Evolutionary conservation across 2,888 invertebrate species (phyloP), one percentile per base, ranked within the genome.

Genomic region (Scaptodrosophila latifasciaeformis): DNA sequence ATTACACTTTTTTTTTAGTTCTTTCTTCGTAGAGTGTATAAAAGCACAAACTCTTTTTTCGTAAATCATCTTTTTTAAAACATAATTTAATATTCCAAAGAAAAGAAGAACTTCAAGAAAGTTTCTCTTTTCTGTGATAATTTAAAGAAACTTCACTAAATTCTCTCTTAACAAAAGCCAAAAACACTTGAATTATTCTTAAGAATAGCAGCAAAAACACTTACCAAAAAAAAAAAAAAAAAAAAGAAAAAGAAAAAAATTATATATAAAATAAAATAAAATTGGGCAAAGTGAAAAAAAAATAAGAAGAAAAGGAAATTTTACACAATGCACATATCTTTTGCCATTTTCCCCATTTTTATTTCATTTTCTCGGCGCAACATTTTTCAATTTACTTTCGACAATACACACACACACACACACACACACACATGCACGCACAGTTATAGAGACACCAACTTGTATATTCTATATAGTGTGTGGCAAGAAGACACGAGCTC

Each of bases 321-420:
- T 12, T n/a, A 15, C 15, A 31, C 45, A 56, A 56, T 53, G 48
- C 59, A 44, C 49, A 58, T 55, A 59, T 62, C 64, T 56, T n/a
- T n/a, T 58, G 63, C 35, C 61, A 54, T 61, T 71, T 68, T n/a
- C n/a, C 69, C 69, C 64, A 35, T 75, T 75, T 71, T 76, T 71
- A 71, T 74, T 74, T 74, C 68, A 68, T 68, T 77, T 74, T 62
- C 67, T 1, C n/a, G 55, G 53, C 61, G 67, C 65, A 47, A 70
- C 74, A 75, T 70, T 71, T 78, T 76, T 76, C 75, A 76, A 78
- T 76, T 76, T 76, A 67, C 67, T 77, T 64, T 56, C 49, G 59
- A 57, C 53, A 54, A 31, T 17, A 37, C 37, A 37, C 39, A 17
- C 40, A 40, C 19, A 40, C 19, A 19, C 19, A 40, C 19, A 40